A percentile compares a stretch with the other conserved stretches of the same genome.
phyloP scores from a whole-genome alignment of 2,113 vertebrate species.

The Leptosomus discolor region DNA sequence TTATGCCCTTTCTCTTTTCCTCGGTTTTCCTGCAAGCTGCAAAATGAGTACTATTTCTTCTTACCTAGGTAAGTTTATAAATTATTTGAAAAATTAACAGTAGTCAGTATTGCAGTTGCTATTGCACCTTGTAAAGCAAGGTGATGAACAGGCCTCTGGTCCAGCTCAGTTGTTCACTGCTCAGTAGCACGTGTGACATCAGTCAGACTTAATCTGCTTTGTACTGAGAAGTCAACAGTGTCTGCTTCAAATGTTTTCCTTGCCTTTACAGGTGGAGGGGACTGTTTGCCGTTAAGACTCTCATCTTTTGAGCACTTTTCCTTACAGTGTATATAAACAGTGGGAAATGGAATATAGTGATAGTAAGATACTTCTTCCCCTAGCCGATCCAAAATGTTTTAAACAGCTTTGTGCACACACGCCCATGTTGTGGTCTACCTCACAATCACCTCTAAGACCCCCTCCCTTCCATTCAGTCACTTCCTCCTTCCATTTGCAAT shows the following conservation, averaged over 20 bases:
- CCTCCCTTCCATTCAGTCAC: neutral
- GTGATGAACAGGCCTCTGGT: neutral
- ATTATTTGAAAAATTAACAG: neutral
- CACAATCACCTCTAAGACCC: neutral
- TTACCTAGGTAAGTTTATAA: neutral
- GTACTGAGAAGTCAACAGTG: neutral
- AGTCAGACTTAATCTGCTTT: neutral
- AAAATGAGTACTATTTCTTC: neutral
- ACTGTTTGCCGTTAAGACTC: neutral
- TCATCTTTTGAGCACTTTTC: neutral
- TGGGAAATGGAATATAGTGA: neutral
- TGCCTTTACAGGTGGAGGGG: neutral
- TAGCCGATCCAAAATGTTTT: neutral
- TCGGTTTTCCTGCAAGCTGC: neutral
- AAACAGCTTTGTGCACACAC: neutral
- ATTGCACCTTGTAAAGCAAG: neutral
- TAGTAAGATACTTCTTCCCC: neutral
- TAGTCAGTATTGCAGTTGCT: neutral
- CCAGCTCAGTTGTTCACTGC: neutral
- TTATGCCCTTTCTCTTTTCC: neutral
- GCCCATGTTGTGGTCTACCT: neutral
- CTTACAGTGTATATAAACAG: neutral
- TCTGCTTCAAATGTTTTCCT: neutral
- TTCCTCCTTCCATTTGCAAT: neutral
- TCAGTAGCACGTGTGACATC: accelerated